Conservation (phyloP, 2,113 vertebrate genomes). For the Siniperca knerii region DNA sequence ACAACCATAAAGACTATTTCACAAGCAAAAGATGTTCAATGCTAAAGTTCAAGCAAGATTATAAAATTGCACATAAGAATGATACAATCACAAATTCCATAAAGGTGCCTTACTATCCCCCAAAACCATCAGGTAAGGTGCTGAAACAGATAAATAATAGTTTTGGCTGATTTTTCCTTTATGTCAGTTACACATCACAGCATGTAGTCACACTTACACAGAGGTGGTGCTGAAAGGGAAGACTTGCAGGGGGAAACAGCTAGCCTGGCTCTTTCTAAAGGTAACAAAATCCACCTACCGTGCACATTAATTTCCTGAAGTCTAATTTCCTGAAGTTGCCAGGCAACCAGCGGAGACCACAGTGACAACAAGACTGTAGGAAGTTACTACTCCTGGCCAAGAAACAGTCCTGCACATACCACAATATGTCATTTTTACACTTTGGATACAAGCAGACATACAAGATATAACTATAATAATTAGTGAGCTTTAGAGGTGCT, state of each 20-base stretch:
- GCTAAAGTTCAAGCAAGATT: too few species aligned
- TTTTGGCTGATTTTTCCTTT: conserved; percentile 15
- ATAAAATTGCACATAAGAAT: background rate
- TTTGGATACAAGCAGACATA: background rate
- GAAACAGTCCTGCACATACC: too few species aligned
- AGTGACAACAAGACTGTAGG: too few species aligned
- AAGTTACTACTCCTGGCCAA: background rate
- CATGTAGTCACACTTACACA: conserved; percentile 14
- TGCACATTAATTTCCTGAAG: too few species aligned
- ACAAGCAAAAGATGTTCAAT: background rate
- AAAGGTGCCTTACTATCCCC: background rate
- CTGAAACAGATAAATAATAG: background rate
- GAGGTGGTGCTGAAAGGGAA: background rate
- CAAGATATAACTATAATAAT: background rate
- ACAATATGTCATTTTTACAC: background rate
- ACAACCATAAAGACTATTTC: background rate
- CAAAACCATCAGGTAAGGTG: background rate
- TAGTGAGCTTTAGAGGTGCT: background rate
- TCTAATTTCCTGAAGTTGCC: too few species aligned
- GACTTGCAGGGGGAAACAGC: background rate
- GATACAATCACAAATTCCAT: background rate
- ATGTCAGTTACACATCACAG: background rate
- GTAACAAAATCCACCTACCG: background rate
- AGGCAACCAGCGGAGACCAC: too few species aligned
- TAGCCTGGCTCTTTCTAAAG: background rate